Conservation (phyloP, 1,140 invertebrate genomes). For the Neotoxoptera formosana region DNA sequence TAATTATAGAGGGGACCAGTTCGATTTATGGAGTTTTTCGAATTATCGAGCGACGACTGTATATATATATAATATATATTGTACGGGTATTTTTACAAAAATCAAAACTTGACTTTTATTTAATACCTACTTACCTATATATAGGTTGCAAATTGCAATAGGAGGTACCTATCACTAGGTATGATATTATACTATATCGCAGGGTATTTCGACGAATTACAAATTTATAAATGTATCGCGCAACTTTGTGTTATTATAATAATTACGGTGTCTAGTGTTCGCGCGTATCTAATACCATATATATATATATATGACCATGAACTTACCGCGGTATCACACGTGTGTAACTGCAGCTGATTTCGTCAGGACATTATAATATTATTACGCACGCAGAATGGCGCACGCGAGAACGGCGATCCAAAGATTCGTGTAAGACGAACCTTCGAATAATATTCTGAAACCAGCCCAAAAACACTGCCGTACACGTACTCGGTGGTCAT, state of each 20-base stretch:
- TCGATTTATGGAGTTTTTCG: no score
- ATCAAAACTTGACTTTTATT: background rate
- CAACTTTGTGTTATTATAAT: background rate
- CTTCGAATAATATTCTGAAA: background rate
- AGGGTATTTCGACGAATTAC: background rate
- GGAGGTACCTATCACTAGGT: no score
- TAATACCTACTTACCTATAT: background rate
- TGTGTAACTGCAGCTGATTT: background rate
- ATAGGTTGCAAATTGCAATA: background rate
- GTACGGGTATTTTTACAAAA: background rate
- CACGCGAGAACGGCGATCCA: no score
- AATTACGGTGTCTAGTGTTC: background rate
- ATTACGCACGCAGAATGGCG: background rate
- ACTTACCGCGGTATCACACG: background rate
- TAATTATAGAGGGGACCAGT: no score
- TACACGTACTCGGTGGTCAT: no score
- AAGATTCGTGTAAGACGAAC: background rate
- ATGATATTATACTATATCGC: no score
- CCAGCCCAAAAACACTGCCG: no score
- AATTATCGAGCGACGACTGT: no score
- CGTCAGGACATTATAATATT: background rate
- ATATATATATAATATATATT: background rate
- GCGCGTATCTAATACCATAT: background rate
- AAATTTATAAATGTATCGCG: background rate
- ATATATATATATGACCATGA: background rate